phyloP scores from a whole-genome alignment of 2,113 vertebrate genomes.

The Bos javanicus region DNA sequence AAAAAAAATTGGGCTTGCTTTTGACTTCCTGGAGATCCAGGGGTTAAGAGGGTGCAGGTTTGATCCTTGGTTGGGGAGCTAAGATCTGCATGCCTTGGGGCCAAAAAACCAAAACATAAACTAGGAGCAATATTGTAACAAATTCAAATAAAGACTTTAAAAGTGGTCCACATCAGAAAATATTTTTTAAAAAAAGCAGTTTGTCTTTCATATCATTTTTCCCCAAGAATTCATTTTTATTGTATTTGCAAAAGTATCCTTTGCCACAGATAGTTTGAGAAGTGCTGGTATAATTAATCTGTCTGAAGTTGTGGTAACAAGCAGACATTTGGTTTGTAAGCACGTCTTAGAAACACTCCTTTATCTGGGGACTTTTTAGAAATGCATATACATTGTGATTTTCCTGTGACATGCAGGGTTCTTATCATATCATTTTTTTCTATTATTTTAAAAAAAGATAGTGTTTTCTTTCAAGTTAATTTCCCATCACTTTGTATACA shows the following conservation, averaged over 20 bases:
- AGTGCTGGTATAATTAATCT: background rate
- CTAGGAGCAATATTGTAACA: background rate
- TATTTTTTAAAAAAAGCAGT: rapidly evolving
- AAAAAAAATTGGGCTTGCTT: background rate
- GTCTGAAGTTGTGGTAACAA: background rate
- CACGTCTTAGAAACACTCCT: background rate
- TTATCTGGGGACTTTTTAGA: background rate
- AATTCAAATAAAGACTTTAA: background rate
- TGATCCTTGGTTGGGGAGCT: background rate
- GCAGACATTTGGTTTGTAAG: background rate
- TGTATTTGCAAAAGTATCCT: background rate
- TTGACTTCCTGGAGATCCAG: background rate
- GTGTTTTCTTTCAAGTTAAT: background rate
- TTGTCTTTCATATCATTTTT: background rate
- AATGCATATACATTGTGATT: background rate
- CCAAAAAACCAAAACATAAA: background rate
- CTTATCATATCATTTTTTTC: background rate
- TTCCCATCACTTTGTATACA: background rate
- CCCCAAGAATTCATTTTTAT: background rate
- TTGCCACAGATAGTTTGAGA: background rate
- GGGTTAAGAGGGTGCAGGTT: background rate
- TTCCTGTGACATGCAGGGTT: background rate
- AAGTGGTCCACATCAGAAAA: background rate
- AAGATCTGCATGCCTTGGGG: background rate
- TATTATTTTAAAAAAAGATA: background rate